phyloP scores from a whole-genome alignment of 2,797 vertebrate genomes.

The Crotalus adamanteus region DNA sequence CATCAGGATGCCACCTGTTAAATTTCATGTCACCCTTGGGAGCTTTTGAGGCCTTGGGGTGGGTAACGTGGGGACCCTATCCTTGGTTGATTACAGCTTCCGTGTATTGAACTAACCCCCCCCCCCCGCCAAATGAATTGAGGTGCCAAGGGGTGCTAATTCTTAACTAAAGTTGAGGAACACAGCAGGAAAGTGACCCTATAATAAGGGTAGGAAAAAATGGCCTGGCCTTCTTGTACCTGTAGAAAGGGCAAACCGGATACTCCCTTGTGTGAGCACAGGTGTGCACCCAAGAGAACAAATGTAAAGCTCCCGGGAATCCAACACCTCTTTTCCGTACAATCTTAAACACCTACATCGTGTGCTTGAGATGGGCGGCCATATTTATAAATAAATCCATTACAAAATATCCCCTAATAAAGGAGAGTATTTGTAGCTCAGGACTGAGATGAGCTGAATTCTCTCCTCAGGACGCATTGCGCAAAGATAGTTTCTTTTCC shows the following conservation, averaged over 20 bases:
- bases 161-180: not conserved
- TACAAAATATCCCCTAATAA: not conserved
- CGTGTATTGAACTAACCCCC: not conserved
- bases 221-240: not conserved
- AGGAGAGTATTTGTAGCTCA: too few relatives aligned
- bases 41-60: not conserved
- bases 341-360: not conserved
- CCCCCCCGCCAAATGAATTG: not conserved
- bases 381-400: not conserved
- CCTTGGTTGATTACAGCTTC: not conserved
- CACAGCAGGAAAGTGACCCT: not conserved
- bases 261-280: not conserved
- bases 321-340: not conserved
- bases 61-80: not conserved
- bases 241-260: not conserved
- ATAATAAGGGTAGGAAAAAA: not conserved
- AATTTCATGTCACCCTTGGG: not conserved
- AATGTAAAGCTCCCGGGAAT: not conserved
- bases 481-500: too few relatives aligned
- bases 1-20: not conserved
- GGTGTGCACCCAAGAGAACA: not conserved
- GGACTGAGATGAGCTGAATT: too few relatives aligned
- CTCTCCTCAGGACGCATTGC: too few relatives aligned
- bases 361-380: not conserved
- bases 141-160: not conserved